phyloP scores from a whole-genome alignment of 2,113 vertebrate genomes.

The Sylvilagus bachmani region DNA sequence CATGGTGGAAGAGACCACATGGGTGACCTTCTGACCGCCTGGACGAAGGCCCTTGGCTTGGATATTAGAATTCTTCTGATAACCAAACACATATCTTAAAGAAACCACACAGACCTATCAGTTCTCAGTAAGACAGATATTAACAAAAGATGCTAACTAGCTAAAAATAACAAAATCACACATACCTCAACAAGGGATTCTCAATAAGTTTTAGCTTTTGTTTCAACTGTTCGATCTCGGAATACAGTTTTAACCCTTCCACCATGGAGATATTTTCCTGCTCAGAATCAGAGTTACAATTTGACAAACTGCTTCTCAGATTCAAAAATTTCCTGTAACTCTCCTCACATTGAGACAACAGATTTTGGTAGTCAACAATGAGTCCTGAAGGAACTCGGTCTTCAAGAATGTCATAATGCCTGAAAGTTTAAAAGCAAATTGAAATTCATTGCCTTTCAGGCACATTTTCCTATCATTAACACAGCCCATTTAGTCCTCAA shows the following conservation, averaged over 20 bases:
- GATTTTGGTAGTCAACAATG: conserved; percentile 91
- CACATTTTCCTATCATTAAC: conserved; percentile 34
- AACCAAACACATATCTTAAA: conserved; percentile 95
- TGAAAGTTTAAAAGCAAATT: conserved; percentile 81
- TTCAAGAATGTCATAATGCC: conserved; percentile 96
- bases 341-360: conserved; percentile 91
- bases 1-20: conserved; percentile 92
- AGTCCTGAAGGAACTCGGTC: conserved; percentile 94
- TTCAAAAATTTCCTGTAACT: conserved; percentile 92
- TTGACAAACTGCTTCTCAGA: conserved; percentile 91
- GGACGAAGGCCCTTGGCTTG: conserved; percentile 92
- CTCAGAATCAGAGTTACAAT: conserved; percentile 90
- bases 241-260: conserved; percentile 94
- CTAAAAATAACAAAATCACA: conserved; percentile 47
- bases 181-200: conserved; percentile 94
- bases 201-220: conserved; percentile 96
- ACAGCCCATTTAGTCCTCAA: conserved; percentile 9
- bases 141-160: background rate
- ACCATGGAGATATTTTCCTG: conserved; percentile 95
- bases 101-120: conserved; percentile 36
- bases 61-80: conserved; percentile 91
- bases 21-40: conserved; percentile 88
- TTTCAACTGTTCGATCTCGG: conserved; percentile 93
- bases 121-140: background rate
- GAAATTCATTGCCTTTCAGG: conserved; percentile 13